These are phyloP conservation scores for Drosophila limbata DNA, from an alignment of 2,888 invertebrate species.

Conservation along the genomic window DNA sequence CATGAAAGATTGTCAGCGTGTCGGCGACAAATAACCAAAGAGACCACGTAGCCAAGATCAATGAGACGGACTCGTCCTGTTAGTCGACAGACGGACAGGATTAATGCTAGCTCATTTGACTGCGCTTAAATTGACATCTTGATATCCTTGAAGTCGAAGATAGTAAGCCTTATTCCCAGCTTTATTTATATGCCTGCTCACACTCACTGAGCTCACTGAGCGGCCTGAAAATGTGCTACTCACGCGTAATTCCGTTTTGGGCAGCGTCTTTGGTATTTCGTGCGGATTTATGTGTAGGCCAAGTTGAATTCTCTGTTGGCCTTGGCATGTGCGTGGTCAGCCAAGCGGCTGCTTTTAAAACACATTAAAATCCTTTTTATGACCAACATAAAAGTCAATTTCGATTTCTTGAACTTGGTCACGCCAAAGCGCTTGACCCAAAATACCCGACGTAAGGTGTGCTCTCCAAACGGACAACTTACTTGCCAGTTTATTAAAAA, in stretches of 20 bases:
- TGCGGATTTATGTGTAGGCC: constrained; percentile 64
- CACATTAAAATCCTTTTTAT: constrained; percentile 77
- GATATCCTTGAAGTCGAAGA: constrained; percentile 44
- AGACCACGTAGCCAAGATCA: constrained; percentile 43
- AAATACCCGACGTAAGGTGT: constrained; percentile 37
- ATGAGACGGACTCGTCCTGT: constrained; percentile 33
- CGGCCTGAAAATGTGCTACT: constrained; percentile 33
- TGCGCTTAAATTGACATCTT: constrained; percentile 61
- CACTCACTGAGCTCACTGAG: constrained; percentile 26
- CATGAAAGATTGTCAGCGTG: constrained; percentile 65
- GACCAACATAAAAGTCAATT: constrained; percentile 70
- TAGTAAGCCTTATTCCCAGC: neutral
- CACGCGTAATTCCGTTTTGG: constrained; percentile 60
- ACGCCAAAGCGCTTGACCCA: constrained; percentile 57
- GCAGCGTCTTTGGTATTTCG: constrained; percentile 35
- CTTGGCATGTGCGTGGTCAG: constrained; percentile 33
- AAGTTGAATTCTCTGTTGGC: constrained; percentile 27
- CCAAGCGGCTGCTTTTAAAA: constrained; percentile 54
- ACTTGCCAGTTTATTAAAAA: constrained; percentile 59
- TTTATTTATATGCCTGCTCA: constrained; percentile 7
- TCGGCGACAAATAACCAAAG: constrained; percentile 55
- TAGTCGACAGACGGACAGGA: constrained; percentile 46
- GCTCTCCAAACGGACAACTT: constrained; percentile 27
- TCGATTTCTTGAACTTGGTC: constrained; percentile 50
- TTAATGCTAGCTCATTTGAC: constrained; percentile 71